Evolutionary conservation across 2,113 vertebrate genomes (phyloP), one percentile per base, ranked within the genome.

Genomic region (Phaetusa simplex): DNA sequence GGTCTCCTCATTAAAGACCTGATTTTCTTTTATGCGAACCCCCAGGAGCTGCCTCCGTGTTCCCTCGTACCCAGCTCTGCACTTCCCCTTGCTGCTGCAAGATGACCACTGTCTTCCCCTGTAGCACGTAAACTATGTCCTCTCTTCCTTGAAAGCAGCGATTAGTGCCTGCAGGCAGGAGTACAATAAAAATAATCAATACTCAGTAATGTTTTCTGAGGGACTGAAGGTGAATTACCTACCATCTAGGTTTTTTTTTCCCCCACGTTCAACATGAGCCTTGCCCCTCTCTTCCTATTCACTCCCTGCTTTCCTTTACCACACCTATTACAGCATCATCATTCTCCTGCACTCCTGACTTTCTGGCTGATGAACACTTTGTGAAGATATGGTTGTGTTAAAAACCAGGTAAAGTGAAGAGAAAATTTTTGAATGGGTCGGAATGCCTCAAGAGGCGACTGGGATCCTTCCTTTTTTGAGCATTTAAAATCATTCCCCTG

Each of bases 191-290:
- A 86, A 40, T 53, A 58, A 69, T 58, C 64, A 67, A 30, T n/a
- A 49, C 19, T 42, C 27, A 78, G 38, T 53, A 14, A 61, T 24
- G 47, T 58, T 82, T 95, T 62, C 64, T 67, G 58, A 78, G 30
- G 58, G 34, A 67, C 45, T 56, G 42, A 77, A 67, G 16, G 13
- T 62, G 34, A 62, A 67, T 72, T 52, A 86, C 13, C 20, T 34
- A 14, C 1, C 0, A 34, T 50, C 34, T 18, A 52, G 4, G 1
- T 3, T 11, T 26, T 73, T 11, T 22, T 73, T 49, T 11, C 4
- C 22, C 50, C 43, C 23, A 34, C 34, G 22, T 82, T 85, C 52
- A 58, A 21, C 15, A 62, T 20, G 2, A 78, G 19, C 22, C 16
- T 77, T 2, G 27, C 9, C 6, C 5, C 9, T 49, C 34, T 62